Evolutionary conservation across 2,888 invertebrate species (phyloP), one percentile per base, ranked within the genome.

Genomic region (Ormyrus thymus): DNA sequence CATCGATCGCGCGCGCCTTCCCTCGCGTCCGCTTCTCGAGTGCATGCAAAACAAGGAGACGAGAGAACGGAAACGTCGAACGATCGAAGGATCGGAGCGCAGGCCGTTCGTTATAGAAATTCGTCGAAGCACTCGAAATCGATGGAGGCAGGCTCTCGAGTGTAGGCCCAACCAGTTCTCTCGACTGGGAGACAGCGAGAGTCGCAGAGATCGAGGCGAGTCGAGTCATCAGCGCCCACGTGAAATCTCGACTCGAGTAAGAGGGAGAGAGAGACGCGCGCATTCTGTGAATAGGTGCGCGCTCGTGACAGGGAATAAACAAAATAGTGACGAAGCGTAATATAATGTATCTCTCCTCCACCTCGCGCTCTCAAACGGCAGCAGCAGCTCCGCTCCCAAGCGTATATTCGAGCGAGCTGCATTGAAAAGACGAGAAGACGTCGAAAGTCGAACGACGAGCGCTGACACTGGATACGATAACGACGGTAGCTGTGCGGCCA

Each of bases 311-410:
- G 84, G 79, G 85, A 86, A 87, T 86, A 86, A 87, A 86, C 85
- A 87, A 87, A 87, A 87, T 85, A 86, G 84, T 88, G 88, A 89
- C 87, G 86, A 85, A 83, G 87, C 88, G 86, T 82, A 76, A 81
- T 80, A 72, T 72, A 70, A 76, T 70, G 76, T 74, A 74, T 69
- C 68, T 74, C 55, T 56, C 43, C 55, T 46, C 62, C 59, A 29
- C 75, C 48, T 29, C 43, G 1, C 10, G 68, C 46, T 62, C 58
- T 58, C n/a, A n/a, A 15, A n/a, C 58, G 43, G 68, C 56, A 46
- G 48, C 76, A 79, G 70, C 74, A 65, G 46, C 10, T 48, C 7
- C 7, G 62, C 51, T 62, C 74, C 48, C 64, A 64, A 6, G 51
- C 50, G n/a, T 10, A 55, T 45, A 64, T 7, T 73, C 79, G 55